These are phyloP conservation scores for Anodontia alba DNA, from an alignment of 2,888 invertebrate genomes.

Conservation along the genomic window DNA sequence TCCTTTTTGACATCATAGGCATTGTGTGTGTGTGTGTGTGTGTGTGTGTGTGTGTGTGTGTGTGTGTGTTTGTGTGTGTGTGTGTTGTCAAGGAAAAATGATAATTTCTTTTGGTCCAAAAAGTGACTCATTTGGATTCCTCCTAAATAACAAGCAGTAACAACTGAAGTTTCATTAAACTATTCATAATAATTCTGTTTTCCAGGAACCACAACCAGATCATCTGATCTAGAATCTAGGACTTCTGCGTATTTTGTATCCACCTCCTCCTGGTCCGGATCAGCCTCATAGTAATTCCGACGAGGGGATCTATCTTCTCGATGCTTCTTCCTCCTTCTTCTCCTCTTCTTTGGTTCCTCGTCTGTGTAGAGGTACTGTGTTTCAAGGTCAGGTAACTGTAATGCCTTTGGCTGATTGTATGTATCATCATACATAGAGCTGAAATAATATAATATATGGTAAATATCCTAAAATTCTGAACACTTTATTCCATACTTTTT, in stretches of 20 bases:
- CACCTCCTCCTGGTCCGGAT: constrained; percentile 16
- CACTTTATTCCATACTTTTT: no score
- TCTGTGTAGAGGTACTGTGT: constrained; percentile 59
- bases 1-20: no score
- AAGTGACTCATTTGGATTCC: no score
- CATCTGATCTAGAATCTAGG: constrained; percentile 38
- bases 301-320: constrained; percentile 22
- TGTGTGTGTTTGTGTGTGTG: no score
- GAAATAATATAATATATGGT: constrained; percentile 11
- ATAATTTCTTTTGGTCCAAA: no score
- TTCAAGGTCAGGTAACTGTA: constrained; percentile 58
- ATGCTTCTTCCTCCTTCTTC: constrained; percentile 36
- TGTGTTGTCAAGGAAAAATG: no score
- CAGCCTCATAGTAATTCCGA: constrained; percentile 29
- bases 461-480: no score
- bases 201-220: constrained; percentile 55
- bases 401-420: constrained; percentile 44
- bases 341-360: constrained; percentile 32
- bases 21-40: no score
- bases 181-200: constrained; percentile 55
- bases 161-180: no score
- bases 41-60: no score
- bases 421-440: constrained; percentile 57
- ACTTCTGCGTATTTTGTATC: constrained; percentile 31
- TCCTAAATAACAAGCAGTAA: no score